Conservation (phyloP, 2,888 invertebrate genomes). For the Poecilobothrus nobilitatus region DNA sequence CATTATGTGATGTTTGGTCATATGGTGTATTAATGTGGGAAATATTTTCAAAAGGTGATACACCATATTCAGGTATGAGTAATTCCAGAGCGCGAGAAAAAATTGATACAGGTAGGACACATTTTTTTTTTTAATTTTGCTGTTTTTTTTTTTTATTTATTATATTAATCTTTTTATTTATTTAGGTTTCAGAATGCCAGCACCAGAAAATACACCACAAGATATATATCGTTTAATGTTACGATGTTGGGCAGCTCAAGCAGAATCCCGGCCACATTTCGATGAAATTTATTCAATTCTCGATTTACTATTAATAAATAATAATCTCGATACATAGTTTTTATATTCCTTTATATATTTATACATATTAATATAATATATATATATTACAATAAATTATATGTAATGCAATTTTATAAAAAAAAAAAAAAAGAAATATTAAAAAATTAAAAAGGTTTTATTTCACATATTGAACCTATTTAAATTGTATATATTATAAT, state of each 20-base stretch:
- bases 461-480: too few relatives aligned
- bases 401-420: too few relatives aligned
- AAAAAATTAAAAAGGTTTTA: too few relatives aligned
- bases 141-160: background rate
- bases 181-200: slow-evolving; percentile 85
- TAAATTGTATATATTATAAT: too few relatives aligned
- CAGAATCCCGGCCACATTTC: slow-evolving; percentile 86
- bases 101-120: slow-evolving; percentile 70
- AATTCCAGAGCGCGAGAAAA: slow-evolving; percentile 90
- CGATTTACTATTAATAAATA: slow-evolving; percentile 50
- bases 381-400: too few relatives aligned
- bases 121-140: background rate
- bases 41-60: slow-evolving; percentile 87
- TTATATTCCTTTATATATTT: too few relatives aligned
- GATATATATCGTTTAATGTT: slow-evolving; percentile 86
- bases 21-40: slow-evolving; percentile 96
- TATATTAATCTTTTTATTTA: background rate
- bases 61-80: slow-evolving; percentile 88
- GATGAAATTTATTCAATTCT: slow-evolving; percentile 75
- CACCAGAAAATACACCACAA: slow-evolving; percentile 78
- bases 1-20: slow-evolving; percentile 94
- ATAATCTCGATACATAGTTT: background rate
- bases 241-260: slow-evolving; percentile 88
- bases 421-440: too few relatives aligned
- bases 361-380: slow-evolving; percentile 15